Percentiles rank a stretch among this genome's conserved stretches.
Conservation (phyloP, 1,140 invertebrate genomes). For the Rhopalosiphum maidis region DNA sequence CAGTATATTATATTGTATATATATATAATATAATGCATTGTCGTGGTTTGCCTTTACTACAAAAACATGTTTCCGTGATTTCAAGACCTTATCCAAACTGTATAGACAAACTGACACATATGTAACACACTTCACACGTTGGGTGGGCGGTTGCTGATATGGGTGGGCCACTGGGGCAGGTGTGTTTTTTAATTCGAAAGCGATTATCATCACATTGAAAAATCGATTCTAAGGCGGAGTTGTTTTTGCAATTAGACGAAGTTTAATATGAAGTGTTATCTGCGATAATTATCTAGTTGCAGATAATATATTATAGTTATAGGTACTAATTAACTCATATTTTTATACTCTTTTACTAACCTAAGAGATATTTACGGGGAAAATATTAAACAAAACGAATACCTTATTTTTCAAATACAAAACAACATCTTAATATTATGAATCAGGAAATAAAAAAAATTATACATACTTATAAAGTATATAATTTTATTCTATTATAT, state of each 20-base stretch:
- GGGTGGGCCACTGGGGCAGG: neutral
- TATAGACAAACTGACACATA: neutral
- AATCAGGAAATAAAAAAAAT: neutral
- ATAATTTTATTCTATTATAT: neutral
- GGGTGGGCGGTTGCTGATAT: slow-evolving; percentile 29
- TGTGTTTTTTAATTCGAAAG: slow-evolving; percentile 36
- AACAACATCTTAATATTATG: neutral
- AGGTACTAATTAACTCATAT: neutral
- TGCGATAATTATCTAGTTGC: slow-evolving; percentile 8
- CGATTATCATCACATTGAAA: slow-evolving; percentile 5
- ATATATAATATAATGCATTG: neutral
- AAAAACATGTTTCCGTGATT: neutral
- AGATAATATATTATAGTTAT: slow-evolving; percentile 11
- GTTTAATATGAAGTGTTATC: neutral
- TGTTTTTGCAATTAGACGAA: slow-evolving; percentile 26
- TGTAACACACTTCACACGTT: neutral
- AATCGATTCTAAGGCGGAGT: slow-evolving; percentile 6
- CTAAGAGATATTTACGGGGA: neutral
- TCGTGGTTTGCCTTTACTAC: neutral
- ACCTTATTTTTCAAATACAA: neutral
- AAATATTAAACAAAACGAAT: neutral
- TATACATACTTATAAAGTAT: neutral
- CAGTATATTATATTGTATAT: no score
- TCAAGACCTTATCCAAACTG: neutral
- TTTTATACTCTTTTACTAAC: neutral